Evolutionary conservation across 2,113 vertebrate genomes (phyloP).

Genomic region (Ptychochromis oligacanthus): DNA sequence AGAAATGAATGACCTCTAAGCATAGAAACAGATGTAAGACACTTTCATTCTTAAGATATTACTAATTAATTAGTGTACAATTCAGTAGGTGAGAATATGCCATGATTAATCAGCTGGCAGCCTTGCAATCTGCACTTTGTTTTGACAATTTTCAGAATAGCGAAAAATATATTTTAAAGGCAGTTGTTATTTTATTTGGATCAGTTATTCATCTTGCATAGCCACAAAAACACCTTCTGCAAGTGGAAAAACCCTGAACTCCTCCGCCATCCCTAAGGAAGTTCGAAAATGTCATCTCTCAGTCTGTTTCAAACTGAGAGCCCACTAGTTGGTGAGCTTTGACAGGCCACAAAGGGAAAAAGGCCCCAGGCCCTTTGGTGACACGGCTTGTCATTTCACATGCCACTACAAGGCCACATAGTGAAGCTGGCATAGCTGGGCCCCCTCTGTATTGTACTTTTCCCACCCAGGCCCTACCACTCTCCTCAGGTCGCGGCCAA

Average conservation of each 20-base stretch:
- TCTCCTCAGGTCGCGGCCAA: constrained; percentile 71
- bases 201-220: neutral
- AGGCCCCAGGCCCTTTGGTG: constrained; percentile 76
- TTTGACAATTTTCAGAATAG: neutral
- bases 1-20: constrained; percentile 35
- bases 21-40: constrained; percentile 65
- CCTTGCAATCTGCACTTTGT: neutral
- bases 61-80: constrained; percentile 57
- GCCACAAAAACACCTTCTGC: constrained; percentile 51
- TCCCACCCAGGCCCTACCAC: constrained; percentile 66
- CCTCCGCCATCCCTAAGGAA: constrained; percentile 65
- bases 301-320: constrained; percentile 78
- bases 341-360: constrained; percentile 80
- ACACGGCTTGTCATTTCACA: constrained; percentile 84
- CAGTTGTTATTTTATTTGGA: constrained; percentile 5
- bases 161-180: constrained; percentile 6
- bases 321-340: constrained; percentile 76
- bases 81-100: constrained; percentile 27
- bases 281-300: constrained; percentile 78
- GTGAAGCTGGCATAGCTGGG: constrained; percentile 78
- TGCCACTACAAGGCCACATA: constrained; percentile 77
- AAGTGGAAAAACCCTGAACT: constrained; percentile 52
- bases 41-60: constrained; percentile 49
- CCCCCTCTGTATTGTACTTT: constrained; percentile 72
- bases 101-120: constrained; percentile 3